phyloP scores from a whole-genome alignment of 2,113 vertebrate genomes.

The Lichenostomus cassidix region DNA sequence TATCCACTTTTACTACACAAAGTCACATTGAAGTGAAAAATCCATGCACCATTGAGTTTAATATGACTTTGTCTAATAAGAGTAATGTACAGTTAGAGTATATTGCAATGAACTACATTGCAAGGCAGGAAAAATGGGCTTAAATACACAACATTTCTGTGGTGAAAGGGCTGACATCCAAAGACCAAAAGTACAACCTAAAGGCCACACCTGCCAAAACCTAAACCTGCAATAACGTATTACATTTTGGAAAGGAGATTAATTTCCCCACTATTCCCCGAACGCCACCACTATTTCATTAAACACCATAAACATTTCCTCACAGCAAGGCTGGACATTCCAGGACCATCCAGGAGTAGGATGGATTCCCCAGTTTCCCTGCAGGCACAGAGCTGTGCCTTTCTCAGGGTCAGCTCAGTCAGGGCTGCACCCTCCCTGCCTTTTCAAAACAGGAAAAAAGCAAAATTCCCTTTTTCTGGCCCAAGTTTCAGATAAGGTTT shows the following conservation, averaged over 20 bases:
- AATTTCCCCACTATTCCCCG: not conserved
- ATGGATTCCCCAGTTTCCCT: not conserved
- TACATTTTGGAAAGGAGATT: not conserved
- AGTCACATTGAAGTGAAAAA: constrained; percentile 73
- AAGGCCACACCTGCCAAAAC: not conserved
- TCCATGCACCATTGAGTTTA: constrained; percentile 69
- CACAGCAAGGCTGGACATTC: not conserved
- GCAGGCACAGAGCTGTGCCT: not conserved
- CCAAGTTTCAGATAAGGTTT: not conserved
- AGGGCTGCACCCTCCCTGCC: not conserved
- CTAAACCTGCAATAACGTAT: not conserved
- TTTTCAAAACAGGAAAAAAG: not conserved
- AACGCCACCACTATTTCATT: not conserved
- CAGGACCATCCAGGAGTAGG: not conserved
- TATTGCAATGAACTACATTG: not conserved
- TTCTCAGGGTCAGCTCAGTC: not conserved
- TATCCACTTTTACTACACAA: constrained; percentile 69
- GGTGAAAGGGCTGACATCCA: not conserved
- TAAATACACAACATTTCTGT: not conserved
- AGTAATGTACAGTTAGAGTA: constrained; percentile 43
- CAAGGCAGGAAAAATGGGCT: constrained; percentile 1
- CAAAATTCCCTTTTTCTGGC: not conserved
- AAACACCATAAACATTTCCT: not conserved
- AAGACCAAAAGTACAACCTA: not conserved
- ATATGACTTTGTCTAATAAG: constrained; percentile 56